phyloP scores from a whole-genome alignment of 2,797 vertebrate species.

The Aeoliscus strigatus region DNA sequence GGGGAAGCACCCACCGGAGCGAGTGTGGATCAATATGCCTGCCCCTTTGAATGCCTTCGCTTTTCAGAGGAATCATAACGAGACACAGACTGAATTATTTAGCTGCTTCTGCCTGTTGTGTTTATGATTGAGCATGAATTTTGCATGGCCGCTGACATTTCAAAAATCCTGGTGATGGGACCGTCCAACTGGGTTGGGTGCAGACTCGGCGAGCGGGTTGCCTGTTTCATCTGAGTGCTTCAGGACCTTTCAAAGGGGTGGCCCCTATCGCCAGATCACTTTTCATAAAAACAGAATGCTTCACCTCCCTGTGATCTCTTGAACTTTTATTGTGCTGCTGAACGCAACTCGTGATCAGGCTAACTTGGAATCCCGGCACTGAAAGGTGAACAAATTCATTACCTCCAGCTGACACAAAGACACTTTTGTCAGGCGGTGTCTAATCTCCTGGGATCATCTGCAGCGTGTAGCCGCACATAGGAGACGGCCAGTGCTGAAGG shows the following conservation, averaged over 20 bases:
- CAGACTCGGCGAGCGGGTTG: too few species aligned
- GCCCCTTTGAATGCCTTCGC: slow-evolving; percentile 40
- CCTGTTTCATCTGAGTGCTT: slow-evolving; percentile 27
- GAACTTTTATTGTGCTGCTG: slow-evolving; percentile 55
- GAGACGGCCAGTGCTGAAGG: slow-evolving; percentile 3
- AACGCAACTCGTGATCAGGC: slow-evolving; percentile 47
- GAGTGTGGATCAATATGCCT: slow-evolving; percentile 21
- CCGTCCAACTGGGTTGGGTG: slow-evolving; percentile 24
- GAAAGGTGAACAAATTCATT: slow-evolving; percentile 54
- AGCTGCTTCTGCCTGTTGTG: slow-evolving; percentile 56
- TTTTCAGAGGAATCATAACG: slow-evolving; percentile 61
- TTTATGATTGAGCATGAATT: slow-evolving; percentile 77
- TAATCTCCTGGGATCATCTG: slow-evolving; percentile 38
- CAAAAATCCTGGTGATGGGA: slow-evolving; percentile 42
- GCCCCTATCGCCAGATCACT: slow-evolving; percentile 46
- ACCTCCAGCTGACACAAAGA: slow-evolving; percentile 36
- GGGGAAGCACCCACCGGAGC: slow-evolving; percentile 41
- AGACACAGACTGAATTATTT: slow-evolving; percentile 73
- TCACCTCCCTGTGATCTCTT: slow-evolving; percentile 70
- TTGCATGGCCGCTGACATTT: slow-evolving; percentile 73
- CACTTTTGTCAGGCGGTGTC: slow-evolving; percentile 25
- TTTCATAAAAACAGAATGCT: slow-evolving; percentile 67
- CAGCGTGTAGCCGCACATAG: slow-evolving; percentile 10
- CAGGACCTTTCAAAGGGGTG: slow-evolving; percentile 37
- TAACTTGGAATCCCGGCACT: slow-evolving; percentile 31